These are phyloP conservation scores for Drosophila quadrilineata DNA, from an alignment of 1,140 invertebrate genomes.

Conservation along the genomic window DNA sequence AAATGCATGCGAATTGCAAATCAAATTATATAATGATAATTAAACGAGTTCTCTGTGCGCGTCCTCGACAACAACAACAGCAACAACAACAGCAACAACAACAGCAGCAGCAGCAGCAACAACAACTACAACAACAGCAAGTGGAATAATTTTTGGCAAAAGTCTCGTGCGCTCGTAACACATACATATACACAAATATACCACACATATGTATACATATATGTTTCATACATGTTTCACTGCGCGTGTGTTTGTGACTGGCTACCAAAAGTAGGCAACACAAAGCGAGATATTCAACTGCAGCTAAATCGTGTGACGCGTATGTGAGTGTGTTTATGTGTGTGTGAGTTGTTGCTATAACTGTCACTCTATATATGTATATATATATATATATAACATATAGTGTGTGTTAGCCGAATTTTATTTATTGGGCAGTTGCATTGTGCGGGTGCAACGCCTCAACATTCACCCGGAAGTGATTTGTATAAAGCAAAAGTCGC, in stretches of 20 bases:
- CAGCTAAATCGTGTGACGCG: background rate
- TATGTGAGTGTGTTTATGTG: conserved; percentile 10
- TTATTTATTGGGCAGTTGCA: conserved; percentile 39
- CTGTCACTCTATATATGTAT: background rate
- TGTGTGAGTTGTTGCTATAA: conserved; percentile 9
- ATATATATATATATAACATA: conserved; percentile 11
- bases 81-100: conserved; percentile 24
- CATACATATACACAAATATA: too few relatives aligned
- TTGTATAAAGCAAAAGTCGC: conserved; percentile 56
- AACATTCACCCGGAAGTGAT: conserved; percentile 57
- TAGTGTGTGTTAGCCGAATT: conserved; percentile 17
- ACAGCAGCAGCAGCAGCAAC: background rate
- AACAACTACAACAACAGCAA: conserved; percentile 3
- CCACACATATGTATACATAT: too few relatives aligned
- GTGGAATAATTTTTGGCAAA: conserved; percentile 10
- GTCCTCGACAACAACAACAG: conserved; percentile 16
- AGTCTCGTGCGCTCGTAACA: too few relatives aligned
- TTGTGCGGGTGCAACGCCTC: conserved; percentile 27
- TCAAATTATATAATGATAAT: conserved; percentile 67
- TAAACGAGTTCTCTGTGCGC: conserved; percentile 9
- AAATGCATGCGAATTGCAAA: conserved; percentile 53
- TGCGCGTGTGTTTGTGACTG: background rate
- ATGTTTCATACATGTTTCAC: too few relatives aligned
- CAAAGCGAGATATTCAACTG: background rate
- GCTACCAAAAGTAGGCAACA: conserved; percentile 19